Evolutionary conservation across 1,140 invertebrate genomes (phyloP).

Genomic region (Onthophagus taurus): DNA sequence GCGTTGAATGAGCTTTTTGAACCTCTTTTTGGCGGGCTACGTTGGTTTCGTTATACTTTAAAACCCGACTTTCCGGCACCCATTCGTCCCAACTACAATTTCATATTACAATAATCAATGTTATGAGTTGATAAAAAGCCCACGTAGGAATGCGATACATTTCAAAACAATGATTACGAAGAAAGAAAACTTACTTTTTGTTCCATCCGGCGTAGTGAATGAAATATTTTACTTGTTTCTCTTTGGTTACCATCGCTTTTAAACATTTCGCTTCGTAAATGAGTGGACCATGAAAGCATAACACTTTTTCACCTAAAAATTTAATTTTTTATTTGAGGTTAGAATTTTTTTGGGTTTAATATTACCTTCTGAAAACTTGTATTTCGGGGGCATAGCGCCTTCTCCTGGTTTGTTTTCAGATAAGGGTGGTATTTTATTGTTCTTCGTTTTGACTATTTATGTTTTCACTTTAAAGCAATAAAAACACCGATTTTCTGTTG

Average conservation of each 20-base stretch:
- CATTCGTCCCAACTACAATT: conserved; percentile 92
- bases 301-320: conserved; percentile 77
- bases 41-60: conserved; percentile 90
- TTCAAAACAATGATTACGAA: too few species aligned
- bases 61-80: conserved; percentile 86
- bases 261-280: conserved; percentile 95
- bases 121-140: neutral
- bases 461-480: too few species aligned
- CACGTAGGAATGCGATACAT: too few species aligned
- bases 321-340: conserved; percentile 16
- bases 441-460: too few species aligned
- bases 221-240: conserved; percentile 82
- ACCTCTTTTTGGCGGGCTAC: conserved; percentile 84
- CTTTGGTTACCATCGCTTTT: conserved; percentile 69
- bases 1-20: conserved; percentile 66
- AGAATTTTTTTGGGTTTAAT: conserved; percentile 1
- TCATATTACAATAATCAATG: neutral
- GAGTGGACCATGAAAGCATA: conserved; percentile 92
- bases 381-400: conserved; percentile 47
- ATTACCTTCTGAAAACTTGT: conserved; percentile 55
- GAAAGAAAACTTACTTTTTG: conserved; percentile 69
- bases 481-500: too few species aligned
- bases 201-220: conserved; percentile 98
- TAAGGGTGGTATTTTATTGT: too few species aligned
- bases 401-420: too few species aligned